phyloP scores from a whole-genome alignment of 37 sponge, comb jelly and placozoan genomes.

The Ephydatia muelleri region DNA sequence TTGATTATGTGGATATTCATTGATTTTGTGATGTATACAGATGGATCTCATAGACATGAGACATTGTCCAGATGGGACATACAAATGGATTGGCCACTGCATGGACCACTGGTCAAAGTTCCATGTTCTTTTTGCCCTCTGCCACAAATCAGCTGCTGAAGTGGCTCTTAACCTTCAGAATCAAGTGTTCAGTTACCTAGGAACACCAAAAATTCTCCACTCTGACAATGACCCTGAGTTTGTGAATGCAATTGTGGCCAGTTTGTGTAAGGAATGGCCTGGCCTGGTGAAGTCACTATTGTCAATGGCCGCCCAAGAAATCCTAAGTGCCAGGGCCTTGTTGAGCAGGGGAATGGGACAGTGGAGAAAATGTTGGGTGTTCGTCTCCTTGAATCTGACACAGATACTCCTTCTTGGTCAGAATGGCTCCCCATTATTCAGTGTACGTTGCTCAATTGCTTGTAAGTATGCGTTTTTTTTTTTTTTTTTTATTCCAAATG shows the following conservation, averaged over 20 bases:
- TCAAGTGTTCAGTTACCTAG: not conserved
- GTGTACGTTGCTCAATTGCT: constrained; percentile 15
- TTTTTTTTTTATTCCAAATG: not conserved
- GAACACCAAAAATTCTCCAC: constrained; percentile 30
- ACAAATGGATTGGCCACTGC: constrained; percentile 62
- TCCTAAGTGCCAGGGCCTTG: constrained; percentile 21
- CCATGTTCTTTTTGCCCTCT: constrained; percentile 39
- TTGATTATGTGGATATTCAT: no score
- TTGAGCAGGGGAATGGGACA: constrained; percentile 40
- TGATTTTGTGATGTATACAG: constrained; percentile 5
- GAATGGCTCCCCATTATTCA: constrained; percentile 21
- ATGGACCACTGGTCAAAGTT: constrained; percentile 66
- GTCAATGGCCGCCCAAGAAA: constrained; percentile 50
- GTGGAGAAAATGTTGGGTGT: constrained; percentile 41
- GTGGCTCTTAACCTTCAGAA: constrained; percentile 41
- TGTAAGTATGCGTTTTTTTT: no score
- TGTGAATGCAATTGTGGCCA: constrained; percentile 15
- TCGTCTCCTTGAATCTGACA: constrained; percentile 23
- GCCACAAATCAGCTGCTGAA: constrained; percentile 35
- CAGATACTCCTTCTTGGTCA: constrained; percentile 11
- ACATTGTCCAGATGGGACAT: constrained; percentile 50
- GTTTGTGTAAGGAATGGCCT: constrained; percentile 16
- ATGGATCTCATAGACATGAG: constrained; percentile 68
- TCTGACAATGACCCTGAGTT: constrained; percentile 27
- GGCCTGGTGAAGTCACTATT: constrained; percentile 36